phyloP scores from a whole-genome alignment of 2,888 invertebrate species.

The Hirudinaria manillensis region DNA sequence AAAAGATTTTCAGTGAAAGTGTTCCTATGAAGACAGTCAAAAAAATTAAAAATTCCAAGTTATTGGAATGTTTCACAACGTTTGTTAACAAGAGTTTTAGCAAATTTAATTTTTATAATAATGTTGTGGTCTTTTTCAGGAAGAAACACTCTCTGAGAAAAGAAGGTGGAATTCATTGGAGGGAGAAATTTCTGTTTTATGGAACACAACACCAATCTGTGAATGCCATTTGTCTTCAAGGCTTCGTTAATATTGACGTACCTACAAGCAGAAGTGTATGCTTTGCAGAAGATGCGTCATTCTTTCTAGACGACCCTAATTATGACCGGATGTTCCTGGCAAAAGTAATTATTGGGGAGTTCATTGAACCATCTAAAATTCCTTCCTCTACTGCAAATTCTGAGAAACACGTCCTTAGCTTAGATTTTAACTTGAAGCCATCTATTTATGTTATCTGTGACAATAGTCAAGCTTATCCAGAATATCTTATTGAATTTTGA shows the following conservation, averaged over 20 bases:
- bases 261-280: slow-evolving; percentile 45
- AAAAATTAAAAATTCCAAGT: slow-evolving; percentile 39
- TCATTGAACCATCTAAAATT: slow-evolving; percentile 37
- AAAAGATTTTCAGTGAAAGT: too few relatives aligned
- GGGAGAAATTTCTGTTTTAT: slow-evolving; percentile 41
- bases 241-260: slow-evolving; percentile 44
- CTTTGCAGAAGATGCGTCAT: slow-evolving; percentile 43
- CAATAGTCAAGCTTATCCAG: slow-evolving; percentile 44
- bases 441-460: slow-evolving; percentile 44
- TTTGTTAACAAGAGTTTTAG: slow-evolving; percentile 14
- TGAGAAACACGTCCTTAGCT: slow-evolving; percentile 44
- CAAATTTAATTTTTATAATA: neutral
- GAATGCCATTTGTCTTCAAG: slow-evolving; percentile 44
- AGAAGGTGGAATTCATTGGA: slow-evolving; percentile 4
- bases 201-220: slow-evolving; percentile 42
- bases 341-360: slow-evolving; percentile 43
- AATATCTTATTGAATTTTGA: slow-evolving; percentile 41
- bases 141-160: slow-evolving; percentile 13
- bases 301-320: slow-evolving; percentile 34
- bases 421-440: slow-evolving; percentile 42
- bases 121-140: neutral
- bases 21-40: slow-evolving; percentile 25
- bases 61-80: slow-evolving; percentile 42
- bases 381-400: slow-evolving; percentile 40
- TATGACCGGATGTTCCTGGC: slow-evolving; percentile 41